Base-by-base conservation (phyloP, 2,113 vertebrate genomes). In the Arothron firmamentum region DNA sequence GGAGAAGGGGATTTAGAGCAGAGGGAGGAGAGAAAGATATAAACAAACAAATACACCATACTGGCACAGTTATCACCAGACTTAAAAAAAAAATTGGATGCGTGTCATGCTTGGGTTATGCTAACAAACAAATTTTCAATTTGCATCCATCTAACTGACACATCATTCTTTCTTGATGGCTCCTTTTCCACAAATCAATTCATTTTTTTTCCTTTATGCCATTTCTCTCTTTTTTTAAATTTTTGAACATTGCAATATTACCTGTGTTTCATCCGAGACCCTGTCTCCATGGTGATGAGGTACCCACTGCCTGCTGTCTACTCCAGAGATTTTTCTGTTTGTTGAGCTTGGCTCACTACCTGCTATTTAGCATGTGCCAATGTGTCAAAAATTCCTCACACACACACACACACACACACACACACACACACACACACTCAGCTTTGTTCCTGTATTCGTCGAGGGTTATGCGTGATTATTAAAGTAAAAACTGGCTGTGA, bases 251-350 rank as follows among this genome's bases (percentile, higher is more conserved):
- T 58, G 19, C 15, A 41, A 57, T 57, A 49, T 11, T 31, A 31
- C 20, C 55, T 43, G 20, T 51, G 67, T 76, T 34, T 48, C 51
- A 74, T 70, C 65, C 76, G 69, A 62, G 68, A 72, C 74, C 61
- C 48, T 19, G 77, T 87, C 70, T 74, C 79, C 82, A 82, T 87
- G 77, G 79, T 60, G 75, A 87, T 51, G 20, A 51, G 64, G 70
- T 64, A 76, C 75, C 72, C 59, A 28, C 66, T 58, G 71, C 62
- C 57, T 81, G 80, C 75, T 69, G 65, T 60, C 15, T 61, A 47
- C 78, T 75, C 65, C 50, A 56, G 80, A 75, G 59, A 81, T 72
- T 70, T 70, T 56, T 50, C 70, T 62, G 31, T 67, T 62, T 54
- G 54, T 58, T 17, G 50, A 75, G 78, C 65, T 47, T 3, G 3